Base-by-base conservation (phyloP, 2,113 vertebrate genomes). In the Megaptera novaeangliae region DNA sequence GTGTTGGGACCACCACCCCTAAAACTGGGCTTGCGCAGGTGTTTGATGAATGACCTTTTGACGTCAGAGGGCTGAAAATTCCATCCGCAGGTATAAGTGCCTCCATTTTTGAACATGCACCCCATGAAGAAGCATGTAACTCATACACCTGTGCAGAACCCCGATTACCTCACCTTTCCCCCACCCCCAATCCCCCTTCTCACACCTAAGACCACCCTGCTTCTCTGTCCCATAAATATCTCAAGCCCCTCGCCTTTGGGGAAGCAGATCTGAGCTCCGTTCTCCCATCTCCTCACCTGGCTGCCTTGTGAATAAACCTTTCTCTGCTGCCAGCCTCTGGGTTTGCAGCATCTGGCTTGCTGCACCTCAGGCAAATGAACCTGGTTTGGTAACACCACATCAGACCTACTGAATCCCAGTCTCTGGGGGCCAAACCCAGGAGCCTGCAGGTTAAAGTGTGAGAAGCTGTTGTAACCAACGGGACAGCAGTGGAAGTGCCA, bases 401-500 rank as follows among this genome's bases (percentile, higher is more conserved):
- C 39, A 55, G 72, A 11, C 2, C 59, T 10, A 31, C 55, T 23
- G 46, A 39, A 72, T 11, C 64, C 3, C 8, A 6, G 3, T 52
- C 44, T 66, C 81, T 52, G 49, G 91, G 44, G 18, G 27, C 44
- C 7, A 18, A 20, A 6, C 39, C 82, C 59, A 72, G 63, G 34
- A 44, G 17, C 39, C 46, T 86, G 57, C 55, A 69, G 83, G 52
- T 6, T 20, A 9, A 20, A 10, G 46, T n/a, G 18, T n/a, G 71
- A 57, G 55, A 41, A 68, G 8, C 18, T 4, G 12, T 57, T 46
- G 41, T 41, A 49, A 18, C 11, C 59, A 21, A 61, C 4, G 21
- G 9, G 0, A 13, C 10, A n/a, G 34, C 20, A 64, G 18, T 0
- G 34, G 55, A 14, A 59, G 31, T n/a, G 17, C 8, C 23, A 6